These are phyloP conservation scores for Microtus pennsylvanicus DNA, from an alignment of 2,113 vertebrate species.

Conservation along the genomic window DNA sequence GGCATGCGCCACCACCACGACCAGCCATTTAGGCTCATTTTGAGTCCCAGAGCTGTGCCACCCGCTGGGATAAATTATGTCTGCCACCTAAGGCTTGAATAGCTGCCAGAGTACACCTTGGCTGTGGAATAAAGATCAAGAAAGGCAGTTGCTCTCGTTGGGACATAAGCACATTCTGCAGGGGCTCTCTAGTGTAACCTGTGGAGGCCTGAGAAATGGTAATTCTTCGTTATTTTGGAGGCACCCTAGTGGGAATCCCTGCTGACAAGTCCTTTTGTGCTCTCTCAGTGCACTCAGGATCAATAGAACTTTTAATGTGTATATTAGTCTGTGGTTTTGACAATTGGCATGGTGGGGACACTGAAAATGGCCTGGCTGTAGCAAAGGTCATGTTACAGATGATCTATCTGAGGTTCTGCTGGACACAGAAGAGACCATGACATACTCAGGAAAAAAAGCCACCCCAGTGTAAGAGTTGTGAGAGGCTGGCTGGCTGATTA, in stretches of 20 bases:
- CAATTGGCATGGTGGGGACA: background rate
- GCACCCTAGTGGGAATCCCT: background rate
- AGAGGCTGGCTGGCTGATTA: background rate
- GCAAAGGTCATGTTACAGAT: background rate
- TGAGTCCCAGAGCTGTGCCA: background rate
- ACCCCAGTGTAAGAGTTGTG: background rate
- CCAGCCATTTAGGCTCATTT: background rate
- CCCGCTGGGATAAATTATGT: background rate
- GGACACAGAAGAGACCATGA: background rate
- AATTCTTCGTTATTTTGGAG: background rate
- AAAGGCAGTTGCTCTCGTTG: background rate
- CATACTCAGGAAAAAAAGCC: background rate
- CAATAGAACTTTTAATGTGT: background rate
- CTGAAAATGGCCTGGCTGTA: background rate
- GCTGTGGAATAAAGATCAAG: background rate
- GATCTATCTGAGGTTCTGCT: background rate
- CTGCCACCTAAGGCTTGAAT: too few species aligned
- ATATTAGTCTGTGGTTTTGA: background rate
- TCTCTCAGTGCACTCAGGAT: background rate
- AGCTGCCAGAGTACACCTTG: background rate
- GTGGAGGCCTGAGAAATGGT: background rate
- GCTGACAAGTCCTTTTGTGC: background rate
- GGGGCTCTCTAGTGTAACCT: background rate
- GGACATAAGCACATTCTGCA: background rate
- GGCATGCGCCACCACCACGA: too few species aligned